Percentiles rank a stretch among this genome's conserved stretches.
Evolutionary conservation across 2,113 vertebrate species (phyloP).

Genomic region (Prolemur simus): DNA sequence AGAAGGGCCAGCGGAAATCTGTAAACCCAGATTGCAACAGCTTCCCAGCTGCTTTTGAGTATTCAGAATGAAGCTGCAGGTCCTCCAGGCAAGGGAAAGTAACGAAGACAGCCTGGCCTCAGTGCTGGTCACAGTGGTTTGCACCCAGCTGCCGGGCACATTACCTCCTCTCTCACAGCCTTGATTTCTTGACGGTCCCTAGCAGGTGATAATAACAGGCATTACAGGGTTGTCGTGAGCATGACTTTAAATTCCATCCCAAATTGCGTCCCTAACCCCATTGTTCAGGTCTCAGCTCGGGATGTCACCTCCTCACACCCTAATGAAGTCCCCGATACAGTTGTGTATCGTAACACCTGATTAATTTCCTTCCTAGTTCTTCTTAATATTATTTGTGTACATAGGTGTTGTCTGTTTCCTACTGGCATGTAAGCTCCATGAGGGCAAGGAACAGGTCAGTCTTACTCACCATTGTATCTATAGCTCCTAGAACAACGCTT

Average conservation of each 20-base stretch:
- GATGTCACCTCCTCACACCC: background rate
- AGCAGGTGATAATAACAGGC: background rate
- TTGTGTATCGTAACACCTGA: fast-evolving
- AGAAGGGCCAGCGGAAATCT: background rate
- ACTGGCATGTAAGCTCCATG: fast-evolving
- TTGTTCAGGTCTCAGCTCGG: background rate
- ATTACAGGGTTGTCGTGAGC: fast-evolving
- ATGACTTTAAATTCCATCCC: background rate
- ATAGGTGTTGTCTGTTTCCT: background rate
- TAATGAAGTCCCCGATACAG: no score
- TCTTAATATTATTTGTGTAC: background rate
- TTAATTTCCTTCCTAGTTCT: background rate
- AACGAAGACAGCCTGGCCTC: background rate
- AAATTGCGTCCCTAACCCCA: background rate
- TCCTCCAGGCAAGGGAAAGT: no score
- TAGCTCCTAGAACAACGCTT: background rate
- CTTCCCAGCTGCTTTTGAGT: background rate
- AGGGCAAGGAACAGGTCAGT: background rate
- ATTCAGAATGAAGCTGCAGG: background rate
- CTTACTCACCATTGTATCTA: background rate
- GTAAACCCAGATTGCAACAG: background rate
- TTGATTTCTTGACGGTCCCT: background rate
- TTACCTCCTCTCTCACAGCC: background rate
- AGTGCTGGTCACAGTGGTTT: fast-evolving
- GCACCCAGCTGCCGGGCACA: background rate